Evolutionary conservation across 2,888 invertebrate genomes (phyloP), one percentile per base, ranked within the genome.

Genomic region (Ornithoptera priamus): DNA sequence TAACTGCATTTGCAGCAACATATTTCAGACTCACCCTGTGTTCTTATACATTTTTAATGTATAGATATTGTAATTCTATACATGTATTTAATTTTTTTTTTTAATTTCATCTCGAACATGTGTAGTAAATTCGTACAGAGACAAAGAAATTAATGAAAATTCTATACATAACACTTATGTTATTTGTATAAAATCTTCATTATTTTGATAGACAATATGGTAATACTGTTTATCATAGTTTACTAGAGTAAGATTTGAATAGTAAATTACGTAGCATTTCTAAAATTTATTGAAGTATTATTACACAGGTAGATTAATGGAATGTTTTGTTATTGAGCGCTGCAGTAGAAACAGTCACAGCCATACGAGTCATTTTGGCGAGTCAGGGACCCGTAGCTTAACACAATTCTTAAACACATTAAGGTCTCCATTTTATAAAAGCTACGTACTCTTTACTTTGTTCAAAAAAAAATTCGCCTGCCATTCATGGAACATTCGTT

Each of bases 401-500:
- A 63, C 18, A 66, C 15, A 56, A 30, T 64, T 66, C 10, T 10
- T 39, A 10, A 39, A 39, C 1, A 39, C 39, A 39, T 39, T 50
- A 50, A 50, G 3, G 15, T 2, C 17, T 5, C 15, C 18, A 50
- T 17, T 50, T 15, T 50, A 17, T 50, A 17, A 50, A 30, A 63
- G 17, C 58, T 65, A 42, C 42, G 70, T 69, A 61, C 69, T 75
- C 70, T 67, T 75, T 71, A 69, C 72, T 72, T 67, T 74, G 77
- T 20, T 77, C 71, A 60, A 73, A 65, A 24, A 39, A 15, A 60
- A 62, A 39, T 77, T 72, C 10, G 75, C 70, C 53, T 76, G 75
- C 79, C 79, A 82, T 62, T 82, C 78, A 46, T 72, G 77, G 17
- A 75, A 72, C 24, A 75, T 76, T 76, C 76, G 85, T 42, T 81